Base-by-base conservation (phyloP, 30 jellyfish, hydroid and myxozoan genomes). In the Aurelia aurita complex sp. Pacific region DNA sequence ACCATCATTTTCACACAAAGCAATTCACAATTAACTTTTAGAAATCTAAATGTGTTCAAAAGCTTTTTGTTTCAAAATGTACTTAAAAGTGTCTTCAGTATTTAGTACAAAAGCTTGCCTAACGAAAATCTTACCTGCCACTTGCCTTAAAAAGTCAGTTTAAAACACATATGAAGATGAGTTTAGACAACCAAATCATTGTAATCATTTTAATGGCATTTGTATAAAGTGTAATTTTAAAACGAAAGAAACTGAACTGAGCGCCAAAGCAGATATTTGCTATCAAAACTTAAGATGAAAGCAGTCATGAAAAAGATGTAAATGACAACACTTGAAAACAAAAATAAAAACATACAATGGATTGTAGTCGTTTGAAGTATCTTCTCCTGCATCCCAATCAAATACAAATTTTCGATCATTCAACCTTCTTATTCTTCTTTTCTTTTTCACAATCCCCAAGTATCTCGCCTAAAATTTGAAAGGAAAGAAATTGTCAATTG, bases 351-450 rank as follows among this genome's bases (percentile, higher is more conserved):
- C 97, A 40, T 77, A 96, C 98, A 96, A 71, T 8, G 97, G 94
- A 57, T 96, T 96, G 76, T 96, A 96, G 77, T 96, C 99, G 17
- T 53, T 74, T 2, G 99, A 96, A 4, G 99, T 96, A 88, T 96
- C 99, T 79, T 96, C 99, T 2, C 97, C 91, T 35, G 97, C 96
- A 69, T 96, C 99, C 99, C 99, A 96, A 77, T 96, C 99, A 83
- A 96, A 96, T 18, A 96, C 98, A 75, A 96, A 96, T 77, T 96
- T 96, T 46, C 96, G 92, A 81, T 96, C 99, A 64, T 91, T 96
- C 83, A 89, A 81, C 23, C 97, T 94, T 55, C 99, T 96, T 9
- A 91, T 84, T 61, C 91, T 82, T 35, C 94, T 79, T 64, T 81
- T 89, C 82, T 71, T 90, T 71, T 90, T 96, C 18, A 82, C 76